These are phyloP conservation scores for Drosophila rufa DNA, from an alignment of 1,140 invertebrate species.

Conservation along the genomic window DNA sequence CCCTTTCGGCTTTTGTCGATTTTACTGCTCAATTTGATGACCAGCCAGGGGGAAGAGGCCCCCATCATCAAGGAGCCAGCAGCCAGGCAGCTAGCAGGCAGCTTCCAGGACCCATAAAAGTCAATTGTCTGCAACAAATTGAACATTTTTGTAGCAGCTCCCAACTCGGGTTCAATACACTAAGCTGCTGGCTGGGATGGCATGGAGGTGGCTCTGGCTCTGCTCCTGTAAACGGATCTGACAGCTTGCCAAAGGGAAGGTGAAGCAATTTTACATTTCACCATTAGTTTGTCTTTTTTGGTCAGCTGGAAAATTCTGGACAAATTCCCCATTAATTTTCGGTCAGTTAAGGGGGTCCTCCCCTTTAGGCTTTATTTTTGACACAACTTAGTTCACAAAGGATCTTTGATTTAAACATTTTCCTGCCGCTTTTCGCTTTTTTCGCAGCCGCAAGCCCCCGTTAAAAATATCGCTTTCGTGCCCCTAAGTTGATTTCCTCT, in stretches of 20 bases:
- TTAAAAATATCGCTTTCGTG: neutral
- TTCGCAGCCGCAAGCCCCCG: no score
- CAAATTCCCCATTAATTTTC: neutral
- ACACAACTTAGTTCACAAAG: neutral
- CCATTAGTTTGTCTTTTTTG: constrained; percentile 3
- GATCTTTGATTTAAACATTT: constrained; percentile 2
- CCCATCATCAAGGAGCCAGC: constrained; percentile 1
- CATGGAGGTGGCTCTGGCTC: neutral
- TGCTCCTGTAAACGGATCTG: neutral
- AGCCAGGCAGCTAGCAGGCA: constrained; percentile 2
- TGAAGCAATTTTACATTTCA: constrained; percentile 13
- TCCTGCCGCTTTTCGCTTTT: neutral
- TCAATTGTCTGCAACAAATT: constrained; percentile 72
- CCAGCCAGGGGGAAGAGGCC: constrained; percentile 28
- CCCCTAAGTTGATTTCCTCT: neutral
- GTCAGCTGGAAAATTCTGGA: neutral
- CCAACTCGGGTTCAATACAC: constrained; percentile 31
- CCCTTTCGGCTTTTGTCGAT: constrained; percentile 69
- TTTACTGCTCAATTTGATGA: constrained; percentile 76
- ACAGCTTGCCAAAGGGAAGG: constrained; percentile 7
- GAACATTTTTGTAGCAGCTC: constrained; percentile 56
- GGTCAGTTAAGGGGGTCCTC: neutral
- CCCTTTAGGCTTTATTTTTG: no score
- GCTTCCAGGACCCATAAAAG: constrained; percentile 50
- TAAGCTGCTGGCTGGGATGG: neutral